phyloP scores from a whole-genome alignment of 1,140 invertebrate genomes.

The Diabrotica virgifera region DNA sequence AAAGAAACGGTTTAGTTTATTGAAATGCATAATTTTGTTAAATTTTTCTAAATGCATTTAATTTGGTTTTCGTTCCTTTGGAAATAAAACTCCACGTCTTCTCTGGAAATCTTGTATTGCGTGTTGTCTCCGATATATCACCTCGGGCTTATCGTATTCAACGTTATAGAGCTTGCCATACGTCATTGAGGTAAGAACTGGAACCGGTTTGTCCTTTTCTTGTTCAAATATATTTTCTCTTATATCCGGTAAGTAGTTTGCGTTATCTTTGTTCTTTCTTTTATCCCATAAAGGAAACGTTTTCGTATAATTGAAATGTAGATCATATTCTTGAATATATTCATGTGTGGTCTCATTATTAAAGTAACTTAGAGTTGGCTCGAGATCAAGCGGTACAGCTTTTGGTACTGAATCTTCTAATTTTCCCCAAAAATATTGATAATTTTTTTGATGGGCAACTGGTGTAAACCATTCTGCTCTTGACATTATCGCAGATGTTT shows the following conservation, averaged over 20 bases:
- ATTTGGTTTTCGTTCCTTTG: conserved; percentile 24
- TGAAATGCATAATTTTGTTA: no score
- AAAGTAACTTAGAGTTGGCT: neutral
- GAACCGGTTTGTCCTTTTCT: conserved; percentile 42
- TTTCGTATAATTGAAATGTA: neutral
- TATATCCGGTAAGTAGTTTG: neutral
- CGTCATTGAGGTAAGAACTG: conserved; percentile 37
- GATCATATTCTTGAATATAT: neutral
- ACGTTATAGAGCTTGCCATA: conserved; percentile 37
- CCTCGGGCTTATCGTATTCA: conserved; percentile 34
- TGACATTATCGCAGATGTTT: neutral
- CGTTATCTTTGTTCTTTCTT: neutral
- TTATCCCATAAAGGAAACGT: neutral
- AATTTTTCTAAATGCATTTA: no score
- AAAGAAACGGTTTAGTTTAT: no score
- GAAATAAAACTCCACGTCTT: conserved; percentile 33
- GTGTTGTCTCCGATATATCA: conserved; percentile 28
- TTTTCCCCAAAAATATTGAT: neutral
- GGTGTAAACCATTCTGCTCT: neutral
- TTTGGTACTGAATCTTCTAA: neutral
- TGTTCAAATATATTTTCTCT: conserved; percentile 14
- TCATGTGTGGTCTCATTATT: neutral
- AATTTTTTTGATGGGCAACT: neutral
- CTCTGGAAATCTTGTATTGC: conserved; percentile 38
- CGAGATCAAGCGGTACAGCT: neutral